Conservation (phyloP, 2,113 vertebrate genomes). For the Nycticorax nycticorax region DNA sequence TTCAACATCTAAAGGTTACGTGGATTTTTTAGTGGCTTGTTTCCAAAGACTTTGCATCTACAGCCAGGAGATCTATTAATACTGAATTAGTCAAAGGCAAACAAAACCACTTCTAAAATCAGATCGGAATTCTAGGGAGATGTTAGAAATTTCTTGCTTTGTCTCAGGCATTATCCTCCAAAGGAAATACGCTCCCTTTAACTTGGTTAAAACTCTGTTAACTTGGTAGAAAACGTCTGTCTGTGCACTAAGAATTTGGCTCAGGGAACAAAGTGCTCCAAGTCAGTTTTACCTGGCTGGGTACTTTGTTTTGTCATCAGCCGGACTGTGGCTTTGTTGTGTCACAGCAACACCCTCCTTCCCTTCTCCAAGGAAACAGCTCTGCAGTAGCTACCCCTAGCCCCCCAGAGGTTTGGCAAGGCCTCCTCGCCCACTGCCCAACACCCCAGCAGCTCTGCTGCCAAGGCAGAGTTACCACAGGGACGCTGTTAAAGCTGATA, state of each 20-base stretch:
- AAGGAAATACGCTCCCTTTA: background rate
- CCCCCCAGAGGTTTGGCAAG: rapidly evolving
- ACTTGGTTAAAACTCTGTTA: no score
- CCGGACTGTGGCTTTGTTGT: background rate
- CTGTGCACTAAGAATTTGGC: background rate
- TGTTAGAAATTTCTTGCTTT: background rate
- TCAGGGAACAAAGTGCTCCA: background rate
- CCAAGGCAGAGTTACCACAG: background rate
- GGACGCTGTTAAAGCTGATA: background rate
- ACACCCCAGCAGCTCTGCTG: background rate
- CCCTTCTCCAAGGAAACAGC: background rate
- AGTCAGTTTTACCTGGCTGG: background rate
- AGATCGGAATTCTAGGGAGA: background rate
- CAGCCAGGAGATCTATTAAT: background rate
- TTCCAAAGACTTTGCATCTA: background rate
- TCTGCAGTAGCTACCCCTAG: background rate
- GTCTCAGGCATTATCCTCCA: background rate
- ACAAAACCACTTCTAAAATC: background rate
- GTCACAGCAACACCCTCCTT: background rate
- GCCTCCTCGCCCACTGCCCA: background rate
- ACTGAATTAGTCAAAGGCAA: background rate
- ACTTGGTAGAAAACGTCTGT: background rate
- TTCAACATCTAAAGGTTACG: background rate
- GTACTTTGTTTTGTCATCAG: background rate
- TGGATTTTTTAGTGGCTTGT: background rate